phyloP scores from a whole-genome alignment of 2,888 invertebrate genomes.

The Mactromeris polynyma region DNA sequence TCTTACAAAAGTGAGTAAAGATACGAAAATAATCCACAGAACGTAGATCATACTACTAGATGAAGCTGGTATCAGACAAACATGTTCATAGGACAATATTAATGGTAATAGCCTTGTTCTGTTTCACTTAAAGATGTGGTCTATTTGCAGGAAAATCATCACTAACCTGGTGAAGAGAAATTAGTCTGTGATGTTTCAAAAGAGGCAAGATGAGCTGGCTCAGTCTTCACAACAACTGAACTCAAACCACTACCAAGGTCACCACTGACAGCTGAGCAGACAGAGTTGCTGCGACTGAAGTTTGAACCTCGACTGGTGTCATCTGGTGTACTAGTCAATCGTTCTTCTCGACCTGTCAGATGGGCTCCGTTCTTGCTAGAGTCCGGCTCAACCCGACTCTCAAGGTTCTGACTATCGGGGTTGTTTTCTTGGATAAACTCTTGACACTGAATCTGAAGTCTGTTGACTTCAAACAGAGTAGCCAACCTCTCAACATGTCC shows the following conservation, averaged over 20 bases:
- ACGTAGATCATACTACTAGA: too few relatives aligned
- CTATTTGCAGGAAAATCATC: neutral
- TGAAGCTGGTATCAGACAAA: too few relatives aligned
- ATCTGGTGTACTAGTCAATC: conserved; percentile 43
- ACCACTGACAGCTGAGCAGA: conserved; percentile 51
- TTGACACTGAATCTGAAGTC: conserved; percentile 48
- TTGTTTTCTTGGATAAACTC: conserved; percentile 57
- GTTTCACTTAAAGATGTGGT: too few relatives aligned
- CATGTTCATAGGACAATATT: too few relatives aligned
- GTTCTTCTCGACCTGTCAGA: conserved; percentile 32
- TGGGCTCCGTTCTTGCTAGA: conserved; percentile 57
- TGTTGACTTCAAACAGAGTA: conserved; percentile 50
- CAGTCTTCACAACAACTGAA: conserved; percentile 51
- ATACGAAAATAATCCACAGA: too few relatives aligned
- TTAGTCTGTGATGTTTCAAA: conserved; percentile 23
- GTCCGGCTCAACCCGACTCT: conserved; percentile 60
- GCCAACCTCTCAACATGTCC: conserved; percentile 56
- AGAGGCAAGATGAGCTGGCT: conserved; percentile 49
- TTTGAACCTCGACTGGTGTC: conserved; percentile 50
- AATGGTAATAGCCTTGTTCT: too few relatives aligned
- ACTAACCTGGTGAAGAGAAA: conserved; percentile 16
- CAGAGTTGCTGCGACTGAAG: conserved; percentile 56
- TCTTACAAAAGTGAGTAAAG: too few relatives aligned
- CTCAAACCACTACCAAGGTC: conserved; percentile 37
- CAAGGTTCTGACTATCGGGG: conserved; percentile 62